These are phyloP conservation scores for Rhinichthys osculus DNA, from an alignment of 2,797 vertebrate species.

Conservation along the genomic window DNA sequence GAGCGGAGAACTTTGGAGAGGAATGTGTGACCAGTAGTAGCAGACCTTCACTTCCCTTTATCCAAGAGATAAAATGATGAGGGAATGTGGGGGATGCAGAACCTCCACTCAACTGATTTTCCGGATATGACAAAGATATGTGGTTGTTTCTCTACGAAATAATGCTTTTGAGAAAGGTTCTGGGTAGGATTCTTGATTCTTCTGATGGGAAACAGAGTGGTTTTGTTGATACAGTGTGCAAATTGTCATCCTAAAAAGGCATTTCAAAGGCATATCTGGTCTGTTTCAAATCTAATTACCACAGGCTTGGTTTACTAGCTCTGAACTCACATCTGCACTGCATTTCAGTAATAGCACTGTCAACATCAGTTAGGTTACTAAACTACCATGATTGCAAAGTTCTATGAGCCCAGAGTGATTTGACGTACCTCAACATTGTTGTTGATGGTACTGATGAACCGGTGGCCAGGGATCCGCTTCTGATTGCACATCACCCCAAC, in stretches of 20 bases:
- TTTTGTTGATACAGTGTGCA: neutral
- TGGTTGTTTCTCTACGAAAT: neutral
- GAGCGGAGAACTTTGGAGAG: constrained; percentile 1
- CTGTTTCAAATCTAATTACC: neutral
- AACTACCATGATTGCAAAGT: neutral
- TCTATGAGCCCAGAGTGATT: constrained; percentile 19
- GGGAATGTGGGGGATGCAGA: neutral
- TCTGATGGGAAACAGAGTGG: neutral
- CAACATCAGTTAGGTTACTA: neutral
- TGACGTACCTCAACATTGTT: constrained; percentile 80
- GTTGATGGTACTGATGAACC: constrained; percentile 80
- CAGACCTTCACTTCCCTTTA: constrained; percentile 29
- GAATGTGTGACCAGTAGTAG: constrained; percentile 21
- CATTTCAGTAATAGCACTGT: constrained; percentile 26
- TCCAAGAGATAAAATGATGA: neutral
- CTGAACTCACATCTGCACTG: constrained; percentile 20
- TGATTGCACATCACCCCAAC: constrained; percentile 91
- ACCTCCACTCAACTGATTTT: neutral
- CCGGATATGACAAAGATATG: neutral
- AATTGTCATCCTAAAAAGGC: neutral
- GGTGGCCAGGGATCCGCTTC: constrained; percentile 92
- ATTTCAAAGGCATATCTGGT: neutral
- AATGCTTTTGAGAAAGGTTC: neutral
- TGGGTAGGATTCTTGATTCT: neutral
- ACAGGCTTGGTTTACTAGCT: constrained; percentile 3